Conservation (phyloP, 2,888 invertebrate species). For the Drosophila trichaetosa region DNA sequence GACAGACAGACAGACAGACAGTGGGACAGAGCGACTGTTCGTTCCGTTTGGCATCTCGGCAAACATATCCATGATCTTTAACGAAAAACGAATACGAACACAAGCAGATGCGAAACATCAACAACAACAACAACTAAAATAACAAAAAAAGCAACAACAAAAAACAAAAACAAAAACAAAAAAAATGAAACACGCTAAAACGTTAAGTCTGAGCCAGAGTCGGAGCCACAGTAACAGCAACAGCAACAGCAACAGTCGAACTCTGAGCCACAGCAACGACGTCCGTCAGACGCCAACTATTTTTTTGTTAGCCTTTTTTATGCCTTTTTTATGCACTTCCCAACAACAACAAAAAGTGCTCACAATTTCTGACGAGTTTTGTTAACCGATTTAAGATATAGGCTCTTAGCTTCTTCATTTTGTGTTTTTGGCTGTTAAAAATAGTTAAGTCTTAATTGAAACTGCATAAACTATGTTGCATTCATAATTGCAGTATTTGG, state of each 20-base stretch:
- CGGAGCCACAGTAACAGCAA: conserved; percentile 15
- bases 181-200: conserved; percentile 54
- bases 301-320: conserved; percentile 14
- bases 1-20: neutral
- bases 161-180: conserved; percentile 6
- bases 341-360: conserved; percentile 8
- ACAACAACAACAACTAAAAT: conserved; percentile 8
- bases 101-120: conserved; percentile 37
- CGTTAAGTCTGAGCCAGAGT: conserved; percentile 23
- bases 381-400: conserved; percentile 3
- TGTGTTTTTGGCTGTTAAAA: neutral
- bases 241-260: conserved; percentile 15
- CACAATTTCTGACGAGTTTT: conserved; percentile 8
- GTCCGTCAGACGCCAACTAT: conserved; percentile 54
- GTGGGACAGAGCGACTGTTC: conserved; percentile 9
- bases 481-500: neutral
- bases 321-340: conserved; percentile 11
- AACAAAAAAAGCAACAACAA: conserved; percentile 5
- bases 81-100: conserved; percentile 23
- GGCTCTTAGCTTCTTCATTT: neutral
- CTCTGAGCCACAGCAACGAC: conserved; percentile 25
- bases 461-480: neutral
- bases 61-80: conserved; percentile 78
- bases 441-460: neutral
- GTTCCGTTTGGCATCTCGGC: conserved; percentile 66